Base-by-base conservation (phyloP, 2,888 invertebrate species). In the Galerucella nymphaeae region DNA sequence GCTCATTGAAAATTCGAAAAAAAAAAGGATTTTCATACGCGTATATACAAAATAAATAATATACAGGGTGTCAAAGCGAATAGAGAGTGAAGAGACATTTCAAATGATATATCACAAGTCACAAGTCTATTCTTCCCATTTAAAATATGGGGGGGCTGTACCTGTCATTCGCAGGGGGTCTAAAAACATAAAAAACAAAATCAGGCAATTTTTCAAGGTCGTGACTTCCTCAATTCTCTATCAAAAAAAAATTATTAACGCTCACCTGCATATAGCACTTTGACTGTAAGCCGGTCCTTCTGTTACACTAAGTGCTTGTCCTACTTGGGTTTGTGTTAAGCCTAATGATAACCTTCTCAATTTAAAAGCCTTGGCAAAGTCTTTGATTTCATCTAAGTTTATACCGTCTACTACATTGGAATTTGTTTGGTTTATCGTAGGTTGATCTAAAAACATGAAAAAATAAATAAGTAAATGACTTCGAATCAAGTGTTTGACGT, bases 221-320 rank as follows among this genome's bases (percentile, higher is more conserved):
- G n/a, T n/a, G n/a, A n/a, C n/a, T n/a, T n/a, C n/a, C n/a, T n/a
- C n/a, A n/a, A n/a, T n/a, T n/a, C n/a, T n/a, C n/a, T n/a, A n/a
- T n/a, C n/a, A n/a, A n/a, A n/a, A n/a, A n/a, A n/a, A n/a, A n/a
- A n/a, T n/a, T n/a, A n/a, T n/a, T n/a, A 5, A 18, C 2, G 53
- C 71, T 89, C 90, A 98, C 98, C 98, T 96, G 95, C 98, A 99
- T 87, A 99, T 99, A 81, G 98, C 98, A 88, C 97, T 97, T 90
- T 99, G 98, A 88, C 97, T 98, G 88, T 99, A 99, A 66, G 98
- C 97, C 45, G 98, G 98, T 69, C 98, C 98, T 88, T 98, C 98
- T 23, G 97, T 97, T 71, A 97, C 94, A 77, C 96, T 97, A 13
- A 98, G 89, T 55, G 98, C 97, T 87, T 98, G 98, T n/a, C 97